Conservation (phyloP, 35 echinoderm and acorn worm genomes). For the Holothuria glaberrima region DNA sequence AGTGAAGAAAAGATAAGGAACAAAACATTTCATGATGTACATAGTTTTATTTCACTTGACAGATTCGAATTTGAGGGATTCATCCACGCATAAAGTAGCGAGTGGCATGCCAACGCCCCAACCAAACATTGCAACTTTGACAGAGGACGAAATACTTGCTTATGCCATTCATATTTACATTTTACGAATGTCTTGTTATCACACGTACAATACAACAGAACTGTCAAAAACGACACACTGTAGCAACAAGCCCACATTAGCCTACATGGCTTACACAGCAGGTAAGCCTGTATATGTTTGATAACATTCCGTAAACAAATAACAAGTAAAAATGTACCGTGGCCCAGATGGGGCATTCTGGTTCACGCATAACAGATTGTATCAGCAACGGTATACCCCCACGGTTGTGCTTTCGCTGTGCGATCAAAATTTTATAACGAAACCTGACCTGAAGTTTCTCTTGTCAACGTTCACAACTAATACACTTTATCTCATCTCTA, state of each 20-base stretch:
- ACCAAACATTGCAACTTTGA: slow-evolving; percentile 33
- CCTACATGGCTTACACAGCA: neutral
- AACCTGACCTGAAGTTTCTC: neutral
- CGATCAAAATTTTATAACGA: neutral
- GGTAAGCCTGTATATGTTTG: neutral
- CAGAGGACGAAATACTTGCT: slow-evolving; percentile 25
- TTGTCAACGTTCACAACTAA: slow-evolving; percentile 2
- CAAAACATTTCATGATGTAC: slow-evolving; percentile 16
- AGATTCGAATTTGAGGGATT: slow-evolving; percentile 27
- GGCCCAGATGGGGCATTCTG: neutral
- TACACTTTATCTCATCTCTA: neutral
- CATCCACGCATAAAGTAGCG: slow-evolving; percentile 21
- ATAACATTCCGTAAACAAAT: neutral
- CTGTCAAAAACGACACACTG: neutral
- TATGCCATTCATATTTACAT: neutral
- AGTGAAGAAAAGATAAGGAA: slow-evolving; percentile 13
- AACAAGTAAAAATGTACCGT: neutral
- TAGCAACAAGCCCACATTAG: neutral
- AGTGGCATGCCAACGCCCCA: slow-evolving; percentile 10
- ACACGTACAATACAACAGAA: neutral
- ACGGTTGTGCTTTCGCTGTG: neutral
- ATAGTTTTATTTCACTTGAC: slow-evolving; percentile 29
- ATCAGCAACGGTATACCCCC: neutral
- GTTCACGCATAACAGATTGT: neutral
- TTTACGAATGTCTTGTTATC: neutral